Conservation (phyloP, 2,113 vertebrate genomes). For the Cochlearius cochlearius region DNA sequence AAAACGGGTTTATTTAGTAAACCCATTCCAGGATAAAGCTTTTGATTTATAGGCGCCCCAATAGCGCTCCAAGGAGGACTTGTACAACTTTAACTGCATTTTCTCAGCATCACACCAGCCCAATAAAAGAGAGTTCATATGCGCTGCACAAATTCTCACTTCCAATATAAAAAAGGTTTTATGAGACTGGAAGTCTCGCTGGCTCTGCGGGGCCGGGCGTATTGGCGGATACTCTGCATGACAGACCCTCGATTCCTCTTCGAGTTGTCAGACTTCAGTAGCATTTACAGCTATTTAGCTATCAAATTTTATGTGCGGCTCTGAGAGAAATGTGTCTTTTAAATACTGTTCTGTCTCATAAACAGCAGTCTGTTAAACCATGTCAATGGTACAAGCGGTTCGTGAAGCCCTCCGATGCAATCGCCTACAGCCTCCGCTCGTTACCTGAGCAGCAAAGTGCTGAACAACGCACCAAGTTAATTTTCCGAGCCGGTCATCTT, state of each 20-base stretch:
- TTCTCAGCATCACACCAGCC: slow-evolving; percentile 73
- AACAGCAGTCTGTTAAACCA: slow-evolving; percentile 68
- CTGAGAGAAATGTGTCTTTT: slow-evolving; percentile 67
- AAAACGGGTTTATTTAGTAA: slow-evolving; percentile 51
- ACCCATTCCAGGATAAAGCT: neutral
- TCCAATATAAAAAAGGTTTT: slow-evolving; percentile 72
- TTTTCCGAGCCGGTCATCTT: neutral
- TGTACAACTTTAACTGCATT: slow-evolving; percentile 67
- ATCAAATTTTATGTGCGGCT: slow-evolving; percentile 67
- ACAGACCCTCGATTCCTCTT: slow-evolving; percentile 53
- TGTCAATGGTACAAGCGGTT: slow-evolving; percentile 15
- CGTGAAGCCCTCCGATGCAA: neutral
- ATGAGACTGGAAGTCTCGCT: slow-evolving; percentile 64
- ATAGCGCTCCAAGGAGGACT: slow-evolving; percentile 59
- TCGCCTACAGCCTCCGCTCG: neutral
- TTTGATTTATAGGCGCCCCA: slow-evolving; percentile 17
- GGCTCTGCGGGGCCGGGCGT: slow-evolving; percentile 27
- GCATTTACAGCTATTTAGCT: slow-evolving; percentile 68
- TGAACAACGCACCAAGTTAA: neutral
- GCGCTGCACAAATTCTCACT: slow-evolving; percentile 66
- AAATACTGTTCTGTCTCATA: slow-evolving; percentile 64
- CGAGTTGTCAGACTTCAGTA: slow-evolving; percentile 65
- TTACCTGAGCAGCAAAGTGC: neutral
- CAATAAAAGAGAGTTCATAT: slow-evolving; percentile 69
- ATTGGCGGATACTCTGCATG: slow-evolving; percentile 41